These are phyloP conservation scores for Leuciscus waleckii DNA, from an alignment of 2,797 vertebrate genomes.

Conservation along the genomic window DNA sequence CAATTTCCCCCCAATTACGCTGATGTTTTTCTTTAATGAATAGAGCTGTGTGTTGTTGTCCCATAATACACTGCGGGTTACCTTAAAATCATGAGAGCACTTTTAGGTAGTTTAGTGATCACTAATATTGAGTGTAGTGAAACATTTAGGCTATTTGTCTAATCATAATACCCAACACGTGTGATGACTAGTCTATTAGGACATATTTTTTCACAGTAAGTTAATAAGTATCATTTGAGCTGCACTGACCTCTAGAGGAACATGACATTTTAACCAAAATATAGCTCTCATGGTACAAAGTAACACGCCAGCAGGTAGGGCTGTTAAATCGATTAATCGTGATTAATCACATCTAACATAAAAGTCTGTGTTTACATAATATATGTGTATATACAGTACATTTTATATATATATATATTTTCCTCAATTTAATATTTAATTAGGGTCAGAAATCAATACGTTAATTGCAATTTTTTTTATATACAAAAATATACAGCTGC, in stretches of 20 bases:
- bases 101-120: background rate
- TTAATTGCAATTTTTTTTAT: too few species aligned
- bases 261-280: background rate
- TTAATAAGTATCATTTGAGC: constrained; percentile 11
- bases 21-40: background rate
- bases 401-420: too few species aligned
- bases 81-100: background rate
- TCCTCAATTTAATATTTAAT: too few species aligned
- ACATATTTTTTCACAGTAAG: background rate
- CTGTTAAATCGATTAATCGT: too few species aligned
- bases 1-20: background rate
- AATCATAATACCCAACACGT: background rate
- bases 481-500: too few species aligned
- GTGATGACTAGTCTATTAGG: background rate
- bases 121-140: background rate
- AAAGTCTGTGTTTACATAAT: too few species aligned
- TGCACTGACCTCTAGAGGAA: constrained; percentile 81
- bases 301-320: background rate
- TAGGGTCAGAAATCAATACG: too few species aligned
- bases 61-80: background rate
- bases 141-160: background rate
- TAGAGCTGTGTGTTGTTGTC: background rate
- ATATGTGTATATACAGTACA: too few species aligned
- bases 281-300: background rate
- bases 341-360: too few species aligned